Base-by-base conservation (phyloP, 2,797 vertebrate genomes). In the Remorina albescens region DNA sequence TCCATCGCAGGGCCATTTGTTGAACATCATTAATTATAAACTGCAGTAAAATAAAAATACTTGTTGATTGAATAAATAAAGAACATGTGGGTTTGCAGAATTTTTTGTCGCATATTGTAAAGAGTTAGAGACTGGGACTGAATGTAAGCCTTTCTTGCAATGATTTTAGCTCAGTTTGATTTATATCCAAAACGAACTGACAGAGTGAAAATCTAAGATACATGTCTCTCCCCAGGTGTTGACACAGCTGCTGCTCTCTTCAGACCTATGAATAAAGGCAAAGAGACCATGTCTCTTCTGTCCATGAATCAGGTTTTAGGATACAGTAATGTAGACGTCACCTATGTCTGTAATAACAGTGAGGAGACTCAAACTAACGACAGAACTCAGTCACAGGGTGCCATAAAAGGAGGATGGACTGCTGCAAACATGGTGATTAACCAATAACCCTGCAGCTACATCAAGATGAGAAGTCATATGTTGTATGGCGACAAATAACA, bases 381-480 rank as follows among this genome's bases (percentile, higher is more conserved):
- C 62, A 80, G 78, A 84, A 67, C 71, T 82, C 86, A 64, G 66
- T 80, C 70, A 72, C 50, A 51, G 13, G 19, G 28, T 78, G 47
- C 73, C 58, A 86, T 84, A 69, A 80, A 86, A 67, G 18, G 28
- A 81, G 53, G 78, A 89, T 78, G 21, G 51, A 86, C 71, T 13
- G 28, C 73, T 19, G 39, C 57, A 80, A 71, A 76, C 60, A 67
- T 44, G 67, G 75, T 64, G 26, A 62, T 87, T 78, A 76, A 67
- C 66, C 76, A 59, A 15, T 70, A 74, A 80, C 79, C 75, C 19
- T 0, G n/a, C 57, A 19, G 53, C 63, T 47, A 28, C 49, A 58
- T 23, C 5, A 28, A 67, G 61, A 81, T 10, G 36, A 21, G 12
- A 71, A 66, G 60, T 41, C 13, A 1, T 19, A 49, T 16, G 21